phyloP scores from a whole-genome alignment of 2,797 vertebrate species.

The Artibeus jamaicensis region DNA sequence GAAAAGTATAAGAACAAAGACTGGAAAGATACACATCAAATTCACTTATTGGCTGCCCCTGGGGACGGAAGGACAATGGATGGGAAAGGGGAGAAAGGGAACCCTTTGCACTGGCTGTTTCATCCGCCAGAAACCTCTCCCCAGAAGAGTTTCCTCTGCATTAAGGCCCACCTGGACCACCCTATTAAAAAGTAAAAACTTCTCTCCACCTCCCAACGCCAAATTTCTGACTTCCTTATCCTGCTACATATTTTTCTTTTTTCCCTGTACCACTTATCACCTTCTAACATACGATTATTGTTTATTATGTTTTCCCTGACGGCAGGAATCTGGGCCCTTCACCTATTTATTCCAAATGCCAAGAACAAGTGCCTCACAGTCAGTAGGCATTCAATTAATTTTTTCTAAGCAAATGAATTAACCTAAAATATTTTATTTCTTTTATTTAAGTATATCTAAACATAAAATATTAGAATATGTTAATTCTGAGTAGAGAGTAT shows the following conservation, averaged over 20 bases:
- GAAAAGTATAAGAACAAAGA: not conserved
- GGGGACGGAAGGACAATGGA: not conserved
- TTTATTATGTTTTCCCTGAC: conserved; percentile 3
- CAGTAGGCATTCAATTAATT: not conserved
- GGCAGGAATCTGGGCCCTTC: not conserved
- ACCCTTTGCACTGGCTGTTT: not conserved
- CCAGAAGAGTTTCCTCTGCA: not conserved
- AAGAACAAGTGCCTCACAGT: not conserved
- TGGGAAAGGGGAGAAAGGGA: not conserved
- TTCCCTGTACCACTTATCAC: not conserved
- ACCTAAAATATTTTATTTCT: not conserved
- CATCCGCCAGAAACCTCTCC: not conserved
- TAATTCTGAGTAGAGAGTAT: not conserved
- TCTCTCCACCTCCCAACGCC: not conserved
- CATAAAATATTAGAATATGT: not conserved
- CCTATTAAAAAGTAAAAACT: not conserved
- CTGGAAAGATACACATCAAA: not conserved
- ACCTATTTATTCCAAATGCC: not conserved
- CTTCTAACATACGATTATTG: not conserved
- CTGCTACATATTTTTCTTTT: not conserved
- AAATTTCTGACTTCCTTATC: not conserved
- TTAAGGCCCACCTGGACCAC: not conserved
- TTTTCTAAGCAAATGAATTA: not conserved
- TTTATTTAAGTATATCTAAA: not conserved
- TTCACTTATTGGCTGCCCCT: not conserved